Evolutionary conservation across 2,113 vertebrate genomes (phyloP), one percentile per base, ranked within the genome.

Genomic region (Nannobrachium achirus): DNA sequence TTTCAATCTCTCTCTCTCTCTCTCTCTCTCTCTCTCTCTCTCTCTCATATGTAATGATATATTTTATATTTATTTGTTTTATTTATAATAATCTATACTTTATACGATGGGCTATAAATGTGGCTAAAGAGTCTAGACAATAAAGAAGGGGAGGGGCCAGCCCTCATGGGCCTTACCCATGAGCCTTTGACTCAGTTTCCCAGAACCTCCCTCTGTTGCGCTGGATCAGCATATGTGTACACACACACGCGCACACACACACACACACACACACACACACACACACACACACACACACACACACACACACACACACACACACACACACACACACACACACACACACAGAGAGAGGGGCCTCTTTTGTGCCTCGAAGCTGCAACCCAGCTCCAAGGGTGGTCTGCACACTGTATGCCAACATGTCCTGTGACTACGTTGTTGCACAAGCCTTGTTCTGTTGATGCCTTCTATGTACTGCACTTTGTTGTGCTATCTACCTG

Each of bases 81-180:
- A n/a, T n/a, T n/a, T n/a, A n/a, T n/a, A n/a, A n/a, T n/a, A n/a
- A n/a, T n/a, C n/a, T n/a, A n/a, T n/a, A n/a, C 20, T 25, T 25
- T 25, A 25, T 25, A 25, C 1, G 4, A 25, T 4, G 20, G 20
- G 20, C 4, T 25, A 25, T 25, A 25, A 25, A 25, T 4, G 4
- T 4, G 20, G 20, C 20, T 25, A 2, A 80, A 80, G 55, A 77
- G 68, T 84, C 72, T 81, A 81, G 87, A 87, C 71, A 63, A 58
- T 63, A 42, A 56, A 49, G 75, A 56, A 49, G 75, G 62, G 75
- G 64, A 83, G 63, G 69, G 78, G 78, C 80, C 75, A 86, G 40
- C 48, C 50, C 50, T 63, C 67, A 52, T 10, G n/a, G 56, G 44
- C 63, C 71, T 67, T 80, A n/a, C 76, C 63, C 44, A 45, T 72